Percentiles rank a stretch among this genome's conserved stretches.
Evolutionary conservation across 2,113 vertebrate genomes (phyloP).

Genomic region (Brachyistius frenatus): DNA sequence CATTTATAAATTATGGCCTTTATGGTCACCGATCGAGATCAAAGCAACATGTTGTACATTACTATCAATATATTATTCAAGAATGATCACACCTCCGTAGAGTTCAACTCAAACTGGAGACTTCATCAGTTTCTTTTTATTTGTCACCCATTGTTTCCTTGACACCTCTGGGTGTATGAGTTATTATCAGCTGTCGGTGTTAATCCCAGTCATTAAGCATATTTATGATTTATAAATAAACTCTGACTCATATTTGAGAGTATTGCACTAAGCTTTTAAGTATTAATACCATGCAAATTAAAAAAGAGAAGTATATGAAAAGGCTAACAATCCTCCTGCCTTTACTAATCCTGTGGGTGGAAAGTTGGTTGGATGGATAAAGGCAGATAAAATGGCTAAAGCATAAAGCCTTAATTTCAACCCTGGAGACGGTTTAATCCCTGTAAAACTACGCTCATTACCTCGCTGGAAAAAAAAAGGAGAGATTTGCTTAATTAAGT

Average conservation of each 20-base stretch:
- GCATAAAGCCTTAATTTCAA: conserved; percentile 59
- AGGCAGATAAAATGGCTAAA: conserved; percentile 58
- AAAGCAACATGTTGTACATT: not conserved
- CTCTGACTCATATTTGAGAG: conserved; percentile 5
- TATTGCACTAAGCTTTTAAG: conserved; percentile 17
- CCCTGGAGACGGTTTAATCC: conserved; percentile 73
- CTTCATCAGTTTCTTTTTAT: not conserved
- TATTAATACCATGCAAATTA: conserved; percentile 45
- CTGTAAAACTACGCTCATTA: conserved; percentile 76
- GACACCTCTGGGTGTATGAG: not conserved
- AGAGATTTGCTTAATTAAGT: conserved; percentile 80
- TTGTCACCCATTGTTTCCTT: not conserved
- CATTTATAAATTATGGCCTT: conserved; percentile 3
- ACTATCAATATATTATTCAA: not conserved
- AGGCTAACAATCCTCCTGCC: conserved; percentile 4
- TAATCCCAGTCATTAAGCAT: not conserved
- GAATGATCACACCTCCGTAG: not conserved
- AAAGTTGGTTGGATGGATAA: conserved; percentile 58
- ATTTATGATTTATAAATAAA: conserved; percentile 3
- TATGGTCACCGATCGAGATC: not conserved
- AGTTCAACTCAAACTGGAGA: too few relatives aligned
- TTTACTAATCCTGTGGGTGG: conserved; percentile 44
- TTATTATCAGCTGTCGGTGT: not conserved
- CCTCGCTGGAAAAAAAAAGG: conserved; percentile 64
- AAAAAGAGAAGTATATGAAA: conserved; percentile 33